Percentiles rank a stretch among this genome's conserved stretches.
phyloP scores from a whole-genome alignment of 2,888 invertebrate species.

The Troides helena region DNA sequence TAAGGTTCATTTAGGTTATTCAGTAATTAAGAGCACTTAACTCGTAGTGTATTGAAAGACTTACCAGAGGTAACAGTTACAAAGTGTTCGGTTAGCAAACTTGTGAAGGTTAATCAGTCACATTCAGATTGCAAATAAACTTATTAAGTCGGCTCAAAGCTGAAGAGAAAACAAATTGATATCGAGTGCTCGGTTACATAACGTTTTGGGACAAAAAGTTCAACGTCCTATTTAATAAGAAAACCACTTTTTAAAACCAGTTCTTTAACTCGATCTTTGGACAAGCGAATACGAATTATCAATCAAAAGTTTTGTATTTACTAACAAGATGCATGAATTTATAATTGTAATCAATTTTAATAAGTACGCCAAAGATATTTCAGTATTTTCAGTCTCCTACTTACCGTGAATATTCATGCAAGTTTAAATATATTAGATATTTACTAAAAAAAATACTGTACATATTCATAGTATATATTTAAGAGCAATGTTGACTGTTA shows the following conservation, averaged over 20 bases:
- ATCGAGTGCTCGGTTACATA: conserved; percentile 57
- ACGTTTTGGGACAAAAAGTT: conserved; percentile 65
- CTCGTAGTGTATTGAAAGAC: not conserved
- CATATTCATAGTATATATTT: no score
- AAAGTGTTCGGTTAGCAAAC: conserved; percentile 8
- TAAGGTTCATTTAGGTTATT: no score
- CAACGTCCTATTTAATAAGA: conserved; percentile 70
- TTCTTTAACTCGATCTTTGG: conserved; percentile 57
- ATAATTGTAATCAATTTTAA: not conserved
- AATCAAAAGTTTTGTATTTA: conserved; percentile 41
- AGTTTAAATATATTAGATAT: no score
- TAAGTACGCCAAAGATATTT: no score
- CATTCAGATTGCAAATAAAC: conserved; percentile 9
- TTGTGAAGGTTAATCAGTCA: conserved; percentile 22
- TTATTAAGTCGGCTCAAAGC: conserved; percentile 42
- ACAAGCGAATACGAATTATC: conserved; percentile 50
- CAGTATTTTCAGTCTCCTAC: no score
- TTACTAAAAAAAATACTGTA: no score
- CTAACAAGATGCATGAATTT: conserved; percentile 33
- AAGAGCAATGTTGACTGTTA: no score
- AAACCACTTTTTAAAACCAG: conserved; percentile 73
- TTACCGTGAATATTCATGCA: no score
- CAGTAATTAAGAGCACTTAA: not conserved
- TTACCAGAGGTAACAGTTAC: not conserved
- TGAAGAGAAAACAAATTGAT: conserved; percentile 62